Conservation (phyloP, 92 coral and sea anemone species). For the Palythoa caribaeorum region DNA sequence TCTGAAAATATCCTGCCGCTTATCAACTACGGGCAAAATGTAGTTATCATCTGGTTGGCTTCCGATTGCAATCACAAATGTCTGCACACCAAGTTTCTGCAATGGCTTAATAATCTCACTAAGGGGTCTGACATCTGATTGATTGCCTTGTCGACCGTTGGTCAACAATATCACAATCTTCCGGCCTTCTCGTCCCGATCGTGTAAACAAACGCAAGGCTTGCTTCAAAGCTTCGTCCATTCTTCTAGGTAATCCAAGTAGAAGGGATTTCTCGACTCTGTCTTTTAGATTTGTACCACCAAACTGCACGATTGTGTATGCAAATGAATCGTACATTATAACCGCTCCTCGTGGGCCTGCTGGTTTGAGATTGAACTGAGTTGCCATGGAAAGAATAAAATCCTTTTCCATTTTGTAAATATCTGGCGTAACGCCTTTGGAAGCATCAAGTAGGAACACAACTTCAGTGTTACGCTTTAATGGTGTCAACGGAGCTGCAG, state of each 20-base stretch:
- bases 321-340: constrained; percentile 68
- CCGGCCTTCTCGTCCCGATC: constrained; percentile 61
- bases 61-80: constrained; percentile 75
- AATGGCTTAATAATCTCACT: constrained; percentile 70
- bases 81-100: constrained; percentile 69
- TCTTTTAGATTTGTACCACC: constrained; percentile 18
- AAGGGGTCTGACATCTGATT: constrained; percentile 58
- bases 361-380: constrained; percentile 17
- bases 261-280: constrained; percentile 43
- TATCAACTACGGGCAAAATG: constrained; percentile 52
- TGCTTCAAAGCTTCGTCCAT: constrained; percentile 69
- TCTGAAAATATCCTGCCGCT: constrained; percentile 46
- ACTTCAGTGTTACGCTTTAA: constrained; percentile 61
- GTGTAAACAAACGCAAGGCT: constrained; percentile 53
- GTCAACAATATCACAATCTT: constrained; percentile 72
- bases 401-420: constrained; percentile 17
- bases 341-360: constrained; percentile 48
- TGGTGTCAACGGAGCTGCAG: constrained; percentile 30
- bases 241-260: constrained; percentile 60
- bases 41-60: neutral
- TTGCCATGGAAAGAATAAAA: constrained; percentile 19
- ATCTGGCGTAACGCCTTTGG: constrained; percentile 58
- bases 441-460: constrained; percentile 78
- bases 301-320: constrained; percentile 52
- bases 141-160: constrained; percentile 66